Conservation (phyloP, 2,888 invertebrate species). For the Andrena flavipes region DNA sequence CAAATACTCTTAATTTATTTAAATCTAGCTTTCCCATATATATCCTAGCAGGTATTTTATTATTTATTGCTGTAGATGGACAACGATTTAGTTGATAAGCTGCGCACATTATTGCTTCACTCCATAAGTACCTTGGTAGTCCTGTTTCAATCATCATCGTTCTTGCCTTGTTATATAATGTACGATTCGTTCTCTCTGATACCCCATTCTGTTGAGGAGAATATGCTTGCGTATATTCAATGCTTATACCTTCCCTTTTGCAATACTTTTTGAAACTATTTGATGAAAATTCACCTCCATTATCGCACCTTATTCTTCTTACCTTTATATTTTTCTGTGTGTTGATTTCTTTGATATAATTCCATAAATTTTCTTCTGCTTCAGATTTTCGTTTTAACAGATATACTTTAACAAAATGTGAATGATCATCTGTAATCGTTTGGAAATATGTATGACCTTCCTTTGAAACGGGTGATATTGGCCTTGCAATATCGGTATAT, state of each 20-base stretch:
- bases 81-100: constrained; percentile 5
- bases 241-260: background rate
- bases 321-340: background rate
- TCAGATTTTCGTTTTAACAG: background rate
- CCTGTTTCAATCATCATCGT: background rate
- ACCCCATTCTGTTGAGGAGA: background rate
- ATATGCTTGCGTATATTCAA: background rate
- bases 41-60: background rate
- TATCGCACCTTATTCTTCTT: background rate
- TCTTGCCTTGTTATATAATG: background rate
- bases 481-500: background rate
- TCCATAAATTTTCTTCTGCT: background rate
- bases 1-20: background rate
- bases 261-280: background rate
- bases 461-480: background rate
- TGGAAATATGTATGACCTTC: background rate
- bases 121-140: background rate
- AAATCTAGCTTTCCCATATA: background rate
- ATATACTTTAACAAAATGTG: background rate
- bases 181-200: background rate
- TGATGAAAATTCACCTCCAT: background rate
- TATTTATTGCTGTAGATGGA: background rate
- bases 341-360: background rate
- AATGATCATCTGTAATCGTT: background rate
- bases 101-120: background rate